Evolutionary conservation across 2,113 vertebrate species (phyloP).

Genomic region (Notechis scutatus): DNA sequence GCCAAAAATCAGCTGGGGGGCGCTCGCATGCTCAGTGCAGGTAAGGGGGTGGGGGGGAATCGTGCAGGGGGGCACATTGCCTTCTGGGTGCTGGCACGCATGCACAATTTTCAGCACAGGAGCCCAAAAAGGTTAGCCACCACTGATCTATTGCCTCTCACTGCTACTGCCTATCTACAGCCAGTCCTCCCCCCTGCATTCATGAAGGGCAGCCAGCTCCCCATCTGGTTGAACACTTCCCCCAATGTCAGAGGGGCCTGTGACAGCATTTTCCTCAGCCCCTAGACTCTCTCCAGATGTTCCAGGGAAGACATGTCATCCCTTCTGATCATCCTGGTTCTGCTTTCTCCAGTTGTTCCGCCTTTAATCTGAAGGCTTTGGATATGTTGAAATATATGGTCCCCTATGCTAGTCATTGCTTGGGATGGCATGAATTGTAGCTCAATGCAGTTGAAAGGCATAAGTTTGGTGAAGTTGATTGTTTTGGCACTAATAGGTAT

Average conservation of each 20-base stretch:
- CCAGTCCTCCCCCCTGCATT: not conserved
- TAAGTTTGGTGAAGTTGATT: not conserved
- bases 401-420: not conserved
- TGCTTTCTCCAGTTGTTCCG: not conserved
- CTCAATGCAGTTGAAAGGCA: not conserved
- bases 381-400: not conserved
- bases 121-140: no score
- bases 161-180: not conserved
- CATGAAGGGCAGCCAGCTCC: not conserved
- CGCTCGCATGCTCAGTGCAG: no score
- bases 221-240: not conserved
- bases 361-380: not conserved
- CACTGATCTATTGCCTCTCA: not conserved
- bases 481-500: not conserved
- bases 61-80: no score
- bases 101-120: no score
- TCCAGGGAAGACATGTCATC: not conserved
- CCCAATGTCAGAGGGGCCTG: not conserved
- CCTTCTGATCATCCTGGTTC: fast-evolving
- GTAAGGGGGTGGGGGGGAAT: no score
- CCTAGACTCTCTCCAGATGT: not conserved
- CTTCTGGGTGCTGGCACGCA: no score
- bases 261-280: not conserved
- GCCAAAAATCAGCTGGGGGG: no score
- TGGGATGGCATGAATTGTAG: not conserved